Conservation (phyloP, 2,888 invertebrate species). For the Nasonovia ribisnigri region DNA sequence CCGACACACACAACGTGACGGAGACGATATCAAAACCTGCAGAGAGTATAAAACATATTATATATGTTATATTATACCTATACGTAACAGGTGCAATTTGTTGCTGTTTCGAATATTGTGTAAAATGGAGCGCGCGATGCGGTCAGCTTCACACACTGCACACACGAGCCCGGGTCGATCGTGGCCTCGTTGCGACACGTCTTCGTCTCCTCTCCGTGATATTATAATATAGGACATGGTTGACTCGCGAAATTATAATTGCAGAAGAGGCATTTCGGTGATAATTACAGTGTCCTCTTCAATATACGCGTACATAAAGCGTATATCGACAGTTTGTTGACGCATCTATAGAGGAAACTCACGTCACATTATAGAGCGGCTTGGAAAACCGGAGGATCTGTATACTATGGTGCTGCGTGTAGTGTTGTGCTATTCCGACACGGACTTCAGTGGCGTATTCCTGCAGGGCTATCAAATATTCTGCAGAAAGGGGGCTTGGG, state of each 20-base stretch:
- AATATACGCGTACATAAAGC: neutral
- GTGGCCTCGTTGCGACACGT: constrained; percentile 38
- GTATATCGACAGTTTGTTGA: neutral
- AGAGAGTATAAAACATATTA: neutral
- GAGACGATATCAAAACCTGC: constrained; percentile 19
- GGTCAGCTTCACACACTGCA: constrained; percentile 31
- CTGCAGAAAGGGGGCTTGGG: neutral
- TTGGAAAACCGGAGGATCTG: neutral
- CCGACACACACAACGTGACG: constrained; percentile 28
- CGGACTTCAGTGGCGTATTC: neutral
- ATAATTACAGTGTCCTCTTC: neutral
- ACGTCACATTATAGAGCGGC: neutral
- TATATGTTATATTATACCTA: neutral
- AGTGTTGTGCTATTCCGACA: neutral
- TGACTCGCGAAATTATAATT: neutral
- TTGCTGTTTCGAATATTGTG: constrained; percentile 29
- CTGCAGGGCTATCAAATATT: neutral
- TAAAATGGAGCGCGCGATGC: constrained; percentile 36
- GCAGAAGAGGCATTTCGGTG: neutral
- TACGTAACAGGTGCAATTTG: constrained; percentile 42
- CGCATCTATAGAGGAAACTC: neutral
- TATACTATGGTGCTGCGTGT: neutral
- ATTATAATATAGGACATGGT: neutral
- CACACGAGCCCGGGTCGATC: neutral
- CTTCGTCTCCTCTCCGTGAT: neutral